Conservation (phyloP, 2,113 vertebrate genomes). For the Phodopus roborovskii region DNA sequence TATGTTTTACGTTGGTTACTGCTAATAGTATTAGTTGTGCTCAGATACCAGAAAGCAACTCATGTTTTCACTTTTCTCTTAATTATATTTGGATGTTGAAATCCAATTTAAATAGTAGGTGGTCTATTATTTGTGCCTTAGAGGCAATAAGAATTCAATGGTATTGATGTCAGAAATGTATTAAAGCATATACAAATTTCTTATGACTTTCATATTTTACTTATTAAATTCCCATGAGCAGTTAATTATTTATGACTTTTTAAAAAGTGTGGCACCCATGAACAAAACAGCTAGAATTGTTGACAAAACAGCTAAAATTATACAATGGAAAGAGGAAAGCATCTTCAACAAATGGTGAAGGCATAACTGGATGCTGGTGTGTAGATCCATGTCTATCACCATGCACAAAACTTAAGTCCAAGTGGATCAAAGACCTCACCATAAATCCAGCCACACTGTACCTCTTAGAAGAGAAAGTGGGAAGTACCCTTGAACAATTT, state of each 20-base stretch:
- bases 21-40: constrained; percentile 52
- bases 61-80: constrained; percentile 47
- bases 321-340: too few species aligned
- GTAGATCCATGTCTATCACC: too few species aligned
- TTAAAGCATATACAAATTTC: constrained; percentile 6
- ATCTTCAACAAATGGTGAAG: too few species aligned
- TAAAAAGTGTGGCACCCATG: background rate
- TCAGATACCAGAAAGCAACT: constrained; percentile 54
- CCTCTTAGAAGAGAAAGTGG: too few species aligned
- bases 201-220: constrained; percentile 5
- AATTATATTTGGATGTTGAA: constrained; percentile 60
- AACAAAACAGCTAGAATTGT: too few species aligned
- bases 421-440: too few species aligned
- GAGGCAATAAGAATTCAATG: constrained; percentile 9
- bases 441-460: too few species aligned
- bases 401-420: too few species aligned
- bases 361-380: too few species aligned
- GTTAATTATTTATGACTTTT: constrained; percentile 21
- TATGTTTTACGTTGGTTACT: constrained; percentile 48
- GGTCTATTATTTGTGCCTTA: constrained; percentile 48
- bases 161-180: constrained; percentile 1
- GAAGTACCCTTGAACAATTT: too few species aligned
- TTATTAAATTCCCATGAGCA: constrained; percentile 42
- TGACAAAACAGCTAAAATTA: too few species aligned
- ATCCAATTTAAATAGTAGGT: constrained; percentile 50